Base-by-base conservation (phyloP, 2,113 vertebrate species). In the Thermophis baileyi region DNA sequence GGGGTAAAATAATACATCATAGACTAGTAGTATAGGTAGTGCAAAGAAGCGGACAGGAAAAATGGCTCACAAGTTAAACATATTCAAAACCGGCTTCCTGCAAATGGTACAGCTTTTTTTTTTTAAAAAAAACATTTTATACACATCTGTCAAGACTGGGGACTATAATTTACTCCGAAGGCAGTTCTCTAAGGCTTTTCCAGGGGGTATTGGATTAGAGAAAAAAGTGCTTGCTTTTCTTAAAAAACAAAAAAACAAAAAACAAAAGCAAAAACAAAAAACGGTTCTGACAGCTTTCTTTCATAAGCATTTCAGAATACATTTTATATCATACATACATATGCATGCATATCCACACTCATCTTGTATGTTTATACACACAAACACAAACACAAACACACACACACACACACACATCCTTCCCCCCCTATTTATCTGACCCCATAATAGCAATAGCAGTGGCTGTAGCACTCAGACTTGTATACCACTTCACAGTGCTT, bases 251-350 rank as follows among this genome's bases (percentile, higher is more conserved):
- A 90, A 91, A 74, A 81, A 94, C 87, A 30, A n/a, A 57, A 47
- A 47, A 2, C 4, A 47, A n/a, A n/a, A n/a, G n/a, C n/a, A n/a
- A n/a, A n/a, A 20, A 55, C 5, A 55, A 55, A 22, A 22, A 22
- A 0, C 63, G 94, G 74, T 60, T 90, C 93, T 94, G 93, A 91
- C 95, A 94, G 57, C 87, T 94, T 96, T 95, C 90, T 92, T 63
- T 94, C 91, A 87, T 89, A 95, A 92, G 57, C 94, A 94, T 94
- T 93, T 93, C 94, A 93, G 91, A 93, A 94, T 94, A 92, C 95
- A 12, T 40, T 16, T 93, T 90, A 91, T 93, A 11, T 35, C n/a
- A 69, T n/a, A 40, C 9, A 69, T 30, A 11, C 22, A 44, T 18
- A 44, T 25, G 12, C 9, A 44, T 25, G 14, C 44, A 47, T 22